These are phyloP conservation scores for Scaptomyza cyrtandrae DNA, from an alignment of 2,888 invertebrate species.

Conservation along the genomic window DNA sequence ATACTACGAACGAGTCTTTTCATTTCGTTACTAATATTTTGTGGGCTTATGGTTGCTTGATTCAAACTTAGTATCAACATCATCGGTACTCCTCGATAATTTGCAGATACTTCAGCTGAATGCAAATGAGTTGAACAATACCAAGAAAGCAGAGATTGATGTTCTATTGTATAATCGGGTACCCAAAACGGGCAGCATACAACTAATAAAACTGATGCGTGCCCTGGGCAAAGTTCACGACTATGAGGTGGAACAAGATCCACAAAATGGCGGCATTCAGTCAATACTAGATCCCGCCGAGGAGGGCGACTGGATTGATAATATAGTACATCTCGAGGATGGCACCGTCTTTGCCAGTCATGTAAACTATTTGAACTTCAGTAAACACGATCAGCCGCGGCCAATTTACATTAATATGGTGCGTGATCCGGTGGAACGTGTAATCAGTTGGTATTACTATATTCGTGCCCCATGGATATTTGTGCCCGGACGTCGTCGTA, in stretches of 20 bases:
- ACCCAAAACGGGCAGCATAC: constrained; percentile 82
- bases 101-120: constrained; percentile 87
- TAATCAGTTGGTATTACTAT: constrained; percentile 96
- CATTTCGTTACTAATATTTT: constrained; percentile 62
- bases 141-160: constrained; percentile 89
- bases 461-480: constrained; percentile 96
- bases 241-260: constrained; percentile 77
- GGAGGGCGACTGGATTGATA: constrained; percentile 74
- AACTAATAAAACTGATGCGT: constrained; percentile 77
- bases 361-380: constrained; percentile 82
- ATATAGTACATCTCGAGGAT: constrained; percentile 73
- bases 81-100: constrained; percentile 17
- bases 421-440: constrained; percentile 94
- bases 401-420: constrained; percentile 96
- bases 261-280: constrained; percentile 74
- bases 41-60: constrained; percentile 27
- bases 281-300: constrained; percentile 58
- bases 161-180: constrained; percentile 87
- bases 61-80: constrained; percentile 3
- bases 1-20: constrained; percentile 34
- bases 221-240: constrained; percentile 74
- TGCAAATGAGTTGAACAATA: constrained; percentile 91
- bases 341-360: constrained; percentile 79
- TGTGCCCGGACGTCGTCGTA: constrained; percentile 91
- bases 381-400: constrained; percentile 88